Evolutionary conservation across 2,113 vertebrate genomes (phyloP).

Genomic region (Hemiprocne comata): DNA sequence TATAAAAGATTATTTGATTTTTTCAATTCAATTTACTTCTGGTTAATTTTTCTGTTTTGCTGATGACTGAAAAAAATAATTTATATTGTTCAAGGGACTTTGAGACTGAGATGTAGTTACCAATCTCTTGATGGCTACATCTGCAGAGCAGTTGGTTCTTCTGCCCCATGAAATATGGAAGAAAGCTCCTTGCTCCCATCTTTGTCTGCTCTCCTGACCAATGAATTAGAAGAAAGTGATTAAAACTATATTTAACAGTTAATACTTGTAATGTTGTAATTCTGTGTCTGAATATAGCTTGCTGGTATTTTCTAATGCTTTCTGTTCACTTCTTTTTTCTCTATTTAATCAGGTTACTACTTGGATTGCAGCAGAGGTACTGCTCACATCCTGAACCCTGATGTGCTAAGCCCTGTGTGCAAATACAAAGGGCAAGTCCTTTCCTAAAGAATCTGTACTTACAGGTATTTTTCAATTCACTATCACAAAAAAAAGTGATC

Average conservation of each 20-base stretch:
- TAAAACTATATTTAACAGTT: background rate
- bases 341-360: background rate
- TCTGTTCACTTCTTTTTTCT: background rate
- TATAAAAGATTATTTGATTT: background rate
- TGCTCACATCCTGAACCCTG: background rate
- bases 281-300: background rate
- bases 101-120: background rate
- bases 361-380: background rate
- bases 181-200: background rate
- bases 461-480: background rate
- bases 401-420: background rate
- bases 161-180: background rate
- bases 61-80: background rate
- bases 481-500: background rate
- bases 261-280: background rate
- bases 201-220: background rate
- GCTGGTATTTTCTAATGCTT: background rate
- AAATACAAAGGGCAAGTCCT: background rate
- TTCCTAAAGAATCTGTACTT: background rate
- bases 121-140: background rate
- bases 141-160: background rate
- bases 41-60: background rate
- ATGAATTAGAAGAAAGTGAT: background rate
- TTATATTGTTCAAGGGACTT: background rate
- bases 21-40: background rate